Conservation (phyloP, 2,888 invertebrate species). For the Drosophila crucigera region DNA sequence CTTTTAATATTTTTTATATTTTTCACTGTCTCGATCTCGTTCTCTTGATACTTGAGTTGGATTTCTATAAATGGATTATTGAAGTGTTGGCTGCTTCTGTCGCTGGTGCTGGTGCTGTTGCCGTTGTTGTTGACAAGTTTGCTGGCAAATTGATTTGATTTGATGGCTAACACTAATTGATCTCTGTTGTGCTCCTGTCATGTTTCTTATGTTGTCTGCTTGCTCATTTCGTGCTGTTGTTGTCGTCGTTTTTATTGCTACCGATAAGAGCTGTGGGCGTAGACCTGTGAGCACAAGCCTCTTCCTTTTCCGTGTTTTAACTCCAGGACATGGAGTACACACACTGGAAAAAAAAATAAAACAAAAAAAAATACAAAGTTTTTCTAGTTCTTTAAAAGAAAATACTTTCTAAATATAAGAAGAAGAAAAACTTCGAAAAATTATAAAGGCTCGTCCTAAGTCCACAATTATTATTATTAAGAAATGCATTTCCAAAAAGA, state of each 20-base stretch:
- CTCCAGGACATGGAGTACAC: conserved; percentile 11
- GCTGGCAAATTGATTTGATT: conserved; percentile 45
- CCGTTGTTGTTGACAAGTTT: conserved; percentile 4
- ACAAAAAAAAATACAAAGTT: background rate
- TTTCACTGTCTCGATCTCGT: background rate
- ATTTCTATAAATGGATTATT: conserved; percentile 1
- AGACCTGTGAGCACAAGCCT: background rate
- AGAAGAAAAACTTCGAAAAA: background rate
- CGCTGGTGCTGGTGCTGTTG: background rate
- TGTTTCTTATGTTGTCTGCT: conserved; percentile 1
- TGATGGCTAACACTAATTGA: conserved; percentile 49
- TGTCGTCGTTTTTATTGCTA: background rate
- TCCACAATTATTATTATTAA: too few species aligned
- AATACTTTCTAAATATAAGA: background rate
- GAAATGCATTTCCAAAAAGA: too few species aligned
- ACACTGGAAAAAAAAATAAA: background rate
- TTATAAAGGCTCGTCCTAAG: background rate
- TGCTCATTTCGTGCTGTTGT: background rate
- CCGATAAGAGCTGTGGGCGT: background rate
- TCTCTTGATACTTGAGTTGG: background rate
- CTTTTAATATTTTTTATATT: background rate
- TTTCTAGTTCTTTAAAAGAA: background rate
- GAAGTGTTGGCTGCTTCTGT: background rate
- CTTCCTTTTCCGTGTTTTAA: background rate
- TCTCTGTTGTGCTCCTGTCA: conserved; percentile 22